A percentile compares a stretch with the other conserved stretches of the same genome.
These are phyloP conservation scores for Kryptolebias marmoratus DNA, from an alignment of 2,113 vertebrate species.

Conservation along the genomic window DNA sequence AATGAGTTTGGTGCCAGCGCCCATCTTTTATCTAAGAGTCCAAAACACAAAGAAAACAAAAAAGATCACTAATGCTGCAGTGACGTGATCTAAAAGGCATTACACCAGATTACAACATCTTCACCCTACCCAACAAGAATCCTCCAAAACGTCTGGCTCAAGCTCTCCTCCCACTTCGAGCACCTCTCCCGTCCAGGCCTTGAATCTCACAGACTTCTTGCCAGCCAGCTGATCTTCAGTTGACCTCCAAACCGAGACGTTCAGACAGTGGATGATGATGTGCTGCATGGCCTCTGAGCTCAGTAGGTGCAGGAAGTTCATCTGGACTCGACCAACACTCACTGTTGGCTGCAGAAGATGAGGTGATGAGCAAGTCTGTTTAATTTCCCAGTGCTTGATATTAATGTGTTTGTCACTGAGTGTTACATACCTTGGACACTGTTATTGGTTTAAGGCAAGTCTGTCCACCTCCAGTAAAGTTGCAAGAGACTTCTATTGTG, in stretches of 20 bases:
- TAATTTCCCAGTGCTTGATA: background rate
- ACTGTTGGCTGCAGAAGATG: constrained; percentile 84
- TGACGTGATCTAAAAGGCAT: background rate
- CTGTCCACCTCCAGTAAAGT: constrained; percentile 92
- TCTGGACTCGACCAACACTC: constrained; percentile 88
- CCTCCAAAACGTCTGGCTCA: constrained; percentile 86
- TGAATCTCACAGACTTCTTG: constrained; percentile 83
- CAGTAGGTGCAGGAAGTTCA: constrained; percentile 97
- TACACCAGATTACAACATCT: background rate
- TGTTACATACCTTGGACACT: constrained; percentile 86
- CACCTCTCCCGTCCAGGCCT: constrained; percentile 89
- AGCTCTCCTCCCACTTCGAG: constrained; percentile 86
- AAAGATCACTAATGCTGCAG: background rate
- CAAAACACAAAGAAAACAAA: background rate
- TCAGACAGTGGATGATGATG: constrained; percentile 94
- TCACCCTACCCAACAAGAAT: constrained; percentile 89
- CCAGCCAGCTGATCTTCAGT: constrained; percentile 64
- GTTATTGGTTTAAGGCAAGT: constrained; percentile 93
- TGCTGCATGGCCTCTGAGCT: constrained; percentile 94
- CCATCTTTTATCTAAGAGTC: constrained; percentile 88
- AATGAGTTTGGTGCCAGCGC: constrained; percentile 91
- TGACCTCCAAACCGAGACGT: constrained; percentile 86
- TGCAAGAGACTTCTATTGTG: constrained; percentile 93
- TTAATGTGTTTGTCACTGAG: background rate
- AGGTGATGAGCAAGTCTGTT: background rate